Conservation (phyloP, 2,113 vertebrate species). For the Indri indri region DNA sequence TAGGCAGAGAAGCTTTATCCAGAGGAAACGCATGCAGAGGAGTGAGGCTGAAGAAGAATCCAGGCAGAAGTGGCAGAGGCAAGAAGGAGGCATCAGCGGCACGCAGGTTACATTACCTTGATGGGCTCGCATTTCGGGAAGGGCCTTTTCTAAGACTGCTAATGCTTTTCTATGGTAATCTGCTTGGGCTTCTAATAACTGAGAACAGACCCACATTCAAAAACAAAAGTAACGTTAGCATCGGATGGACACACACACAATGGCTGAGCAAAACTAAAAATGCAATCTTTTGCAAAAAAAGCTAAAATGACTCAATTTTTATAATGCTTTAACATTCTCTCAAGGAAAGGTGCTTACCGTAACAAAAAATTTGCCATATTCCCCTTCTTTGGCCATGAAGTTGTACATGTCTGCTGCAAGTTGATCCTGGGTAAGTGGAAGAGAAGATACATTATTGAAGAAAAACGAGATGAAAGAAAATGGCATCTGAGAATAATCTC, state of each 20-base stretch:
- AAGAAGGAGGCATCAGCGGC: constrained; percentile 80
- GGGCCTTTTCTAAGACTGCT: constrained; percentile 95
- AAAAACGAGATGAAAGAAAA: background rate
- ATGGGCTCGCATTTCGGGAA: constrained; percentile 96
- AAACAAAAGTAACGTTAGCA: constrained; percentile 85
- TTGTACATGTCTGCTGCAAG: constrained; percentile 98
- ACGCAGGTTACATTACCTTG: constrained; percentile 93
- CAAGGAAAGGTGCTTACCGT: constrained; percentile 86
- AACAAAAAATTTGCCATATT: constrained; percentile 93
- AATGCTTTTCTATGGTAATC: constrained; percentile 99
- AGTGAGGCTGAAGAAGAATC: constrained; percentile 75
- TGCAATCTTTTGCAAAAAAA: constrained; percentile 60
- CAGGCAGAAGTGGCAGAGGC: constrained; percentile 81
- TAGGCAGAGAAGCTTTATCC: constrained; percentile 68
- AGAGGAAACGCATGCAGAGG: constrained; percentile 82
- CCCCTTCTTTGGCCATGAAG: constrained; percentile 97
- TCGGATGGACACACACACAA: constrained; percentile 80
- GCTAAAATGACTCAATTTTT: constrained; percentile 20
- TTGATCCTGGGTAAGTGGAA: constrained; percentile 88
- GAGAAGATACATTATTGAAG: background rate
- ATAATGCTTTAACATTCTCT: background rate
- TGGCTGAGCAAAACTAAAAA: constrained; percentile 81
- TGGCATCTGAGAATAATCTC: background rate
- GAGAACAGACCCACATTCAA: constrained; percentile 90
- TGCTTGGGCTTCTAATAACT: constrained; percentile 99